phyloP scores from a whole-genome alignment of 2,797 vertebrate genomes.

The Numenius phaeopus region DNA sequence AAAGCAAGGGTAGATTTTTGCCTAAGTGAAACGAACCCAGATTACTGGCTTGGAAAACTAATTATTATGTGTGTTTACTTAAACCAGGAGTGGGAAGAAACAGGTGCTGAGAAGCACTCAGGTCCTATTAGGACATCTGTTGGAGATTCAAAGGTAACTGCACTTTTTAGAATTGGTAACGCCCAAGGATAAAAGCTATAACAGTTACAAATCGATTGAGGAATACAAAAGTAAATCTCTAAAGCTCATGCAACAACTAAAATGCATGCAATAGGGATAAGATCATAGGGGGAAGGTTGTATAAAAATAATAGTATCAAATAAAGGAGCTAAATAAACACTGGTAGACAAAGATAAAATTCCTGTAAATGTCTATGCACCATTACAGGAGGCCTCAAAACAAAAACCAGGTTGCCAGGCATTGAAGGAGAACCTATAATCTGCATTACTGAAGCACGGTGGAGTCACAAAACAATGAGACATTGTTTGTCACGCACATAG shows the following conservation, averaged over 20 bases:
- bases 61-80: not conserved
- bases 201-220: not conserved
- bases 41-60: not conserved
- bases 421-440: not conserved
- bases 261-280: not conserved
- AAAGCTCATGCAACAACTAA: not conserved
- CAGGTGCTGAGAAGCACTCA: not conserved
- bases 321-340: constrained; percentile 8
- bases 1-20: not conserved
- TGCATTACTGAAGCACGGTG: not conserved
- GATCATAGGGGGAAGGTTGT: not conserved
- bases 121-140: not conserved
- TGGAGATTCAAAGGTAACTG: not conserved
- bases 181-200: not conserved
- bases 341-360: not conserved
- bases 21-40: not conserved
- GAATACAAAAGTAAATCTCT: not conserved
- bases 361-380: not conserved
- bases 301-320: not conserved
- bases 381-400: not conserved
- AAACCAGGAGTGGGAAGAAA: constrained; percentile 3
- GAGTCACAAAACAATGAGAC: not conserved
- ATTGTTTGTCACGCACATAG: not conserved
- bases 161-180: not conserved
- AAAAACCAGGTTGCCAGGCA: not conserved